Evolutionary conservation across 2,888 invertebrate genomes (phyloP).

Genomic region (Harpagoxenus sublaevis): DNA sequence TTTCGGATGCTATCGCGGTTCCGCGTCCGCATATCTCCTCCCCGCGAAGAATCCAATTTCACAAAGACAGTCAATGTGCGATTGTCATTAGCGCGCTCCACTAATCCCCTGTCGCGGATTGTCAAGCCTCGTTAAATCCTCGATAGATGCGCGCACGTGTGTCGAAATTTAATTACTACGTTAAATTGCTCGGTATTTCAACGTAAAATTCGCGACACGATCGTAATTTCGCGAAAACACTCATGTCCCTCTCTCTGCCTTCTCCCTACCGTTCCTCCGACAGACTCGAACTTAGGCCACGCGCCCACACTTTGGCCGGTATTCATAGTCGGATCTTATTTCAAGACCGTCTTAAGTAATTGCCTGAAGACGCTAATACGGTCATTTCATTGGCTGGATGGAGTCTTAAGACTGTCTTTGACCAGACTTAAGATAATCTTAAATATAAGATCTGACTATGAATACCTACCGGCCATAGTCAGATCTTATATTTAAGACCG

Average conservation of each 20-base stretch:
- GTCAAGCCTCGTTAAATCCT: constrained; percentile 27
- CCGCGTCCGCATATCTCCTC: neutral
- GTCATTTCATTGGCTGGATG: no score
- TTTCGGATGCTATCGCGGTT: constrained; percentile 15
- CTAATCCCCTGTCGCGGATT: constrained; percentile 11
- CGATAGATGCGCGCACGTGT: neutral
- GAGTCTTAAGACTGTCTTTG: no score
- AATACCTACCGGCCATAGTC: no score
- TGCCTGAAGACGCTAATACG: no score
- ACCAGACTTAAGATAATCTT: no score
- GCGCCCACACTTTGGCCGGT: neutral
- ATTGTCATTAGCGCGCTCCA: constrained; percentile 6
- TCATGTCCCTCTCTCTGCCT: neutral
- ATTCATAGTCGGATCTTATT: no score
- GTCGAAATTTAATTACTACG: constrained; percentile 18
- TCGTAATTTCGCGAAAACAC: neutral
- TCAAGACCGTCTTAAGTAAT: no score
- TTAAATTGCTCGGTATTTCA: neutral
- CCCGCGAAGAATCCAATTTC: constrained; percentile 5
- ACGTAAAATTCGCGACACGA: neutral
- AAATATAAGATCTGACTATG: no score
- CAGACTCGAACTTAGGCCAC: neutral
- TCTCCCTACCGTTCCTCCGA: neutral
- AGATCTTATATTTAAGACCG: no score
- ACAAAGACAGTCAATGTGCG: constrained; percentile 2